Conservation (phyloP, 2,888 invertebrate species). For the Thymelicus acteon region DNA sequence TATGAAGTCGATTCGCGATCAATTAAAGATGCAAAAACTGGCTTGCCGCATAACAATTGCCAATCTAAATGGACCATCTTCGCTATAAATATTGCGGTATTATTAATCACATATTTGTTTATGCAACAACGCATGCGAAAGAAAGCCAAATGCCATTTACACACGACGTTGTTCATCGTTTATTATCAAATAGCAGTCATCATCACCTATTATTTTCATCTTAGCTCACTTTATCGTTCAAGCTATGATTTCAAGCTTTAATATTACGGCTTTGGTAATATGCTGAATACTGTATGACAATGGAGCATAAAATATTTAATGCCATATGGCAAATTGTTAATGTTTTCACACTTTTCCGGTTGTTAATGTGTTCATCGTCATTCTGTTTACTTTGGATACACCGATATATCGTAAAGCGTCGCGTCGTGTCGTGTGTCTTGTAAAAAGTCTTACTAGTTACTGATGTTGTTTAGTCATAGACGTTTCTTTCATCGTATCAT, state of each 20-base stretch:
- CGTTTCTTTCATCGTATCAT: slow-evolving; percentile 19
- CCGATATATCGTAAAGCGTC: no score
- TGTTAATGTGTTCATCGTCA: no score
- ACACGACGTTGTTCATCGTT: not conserved
- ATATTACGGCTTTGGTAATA: not conserved
- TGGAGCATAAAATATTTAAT: no score
- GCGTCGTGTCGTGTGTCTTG: not conserved
- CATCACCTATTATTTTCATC: no score
- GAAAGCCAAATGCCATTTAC: slow-evolving; percentile 10
- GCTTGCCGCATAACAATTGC: slow-evolving; percentile 35
- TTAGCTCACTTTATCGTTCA: not conserved
- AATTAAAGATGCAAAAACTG: slow-evolving; percentile 37
- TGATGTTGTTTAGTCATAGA: slow-evolving; percentile 12
- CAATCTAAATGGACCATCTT: slow-evolving; percentile 38
- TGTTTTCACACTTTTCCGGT: no score
- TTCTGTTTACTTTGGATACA: no score
- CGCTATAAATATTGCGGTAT: slow-evolving; percentile 30
- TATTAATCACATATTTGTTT: slow-evolving; percentile 34
- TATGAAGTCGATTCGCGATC: slow-evolving; percentile 27
- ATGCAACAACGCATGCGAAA: slow-evolving; percentile 24
- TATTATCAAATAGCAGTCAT: no score
- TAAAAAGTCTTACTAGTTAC: not conserved
- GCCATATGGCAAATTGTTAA: not conserved
- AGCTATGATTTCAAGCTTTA: not conserved
- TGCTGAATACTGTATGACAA: not conserved